Evolutionary conservation across 2,113 vertebrate genomes (phyloP), one percentile per base, ranked within the genome.

Genomic region (Agelaius tricolor): DNA sequence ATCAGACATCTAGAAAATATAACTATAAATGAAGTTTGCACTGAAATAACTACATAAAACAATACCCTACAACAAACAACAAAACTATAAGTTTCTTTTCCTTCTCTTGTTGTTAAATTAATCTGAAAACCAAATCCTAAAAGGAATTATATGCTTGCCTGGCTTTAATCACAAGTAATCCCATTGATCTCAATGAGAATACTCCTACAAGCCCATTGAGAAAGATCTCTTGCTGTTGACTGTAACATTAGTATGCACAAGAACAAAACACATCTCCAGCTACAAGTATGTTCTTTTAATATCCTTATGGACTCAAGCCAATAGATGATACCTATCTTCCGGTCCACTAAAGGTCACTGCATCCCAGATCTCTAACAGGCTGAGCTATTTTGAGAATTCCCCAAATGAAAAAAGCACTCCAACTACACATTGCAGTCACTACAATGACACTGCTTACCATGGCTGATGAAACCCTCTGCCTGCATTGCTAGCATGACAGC

Each of bases 241-340:
- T 81, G 72, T 71, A 91, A 90, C 51, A 84, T 72, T 81, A 92
- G 57, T 13, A 84, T 31, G 61, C 61, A 86, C 24, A 74, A 63
- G 51, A 88, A 95, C 67, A 96, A 96, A 96, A 82, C 72, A 79
- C 44, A 49, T 35, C 63, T 3, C 55, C 65, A 62, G 55, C 41
- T 63, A 59, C 59, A 66, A 58, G 59, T 7, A 31, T 18, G 30
- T 31, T 66, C 89, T 91, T 87, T 94, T 89, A 92, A 90, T 91
- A 93, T 75, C 84, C 44, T 89, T 24, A 86, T 57, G 57, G 82
- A 69, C 71, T 66, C 55, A 65, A 23, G 20, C 51, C 59, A 89
- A 59, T 3, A 71, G 55, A 62, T 59, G 91, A 95, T 93, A 97
- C 39, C 51, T 55, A 91, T 80, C 78, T 96, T 96, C 96, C 57